Evolutionary conservation across 2,888 invertebrate species (phyloP), one percentile per base, ranked within the genome.

Genomic region (Microplitis manilae): DNA sequence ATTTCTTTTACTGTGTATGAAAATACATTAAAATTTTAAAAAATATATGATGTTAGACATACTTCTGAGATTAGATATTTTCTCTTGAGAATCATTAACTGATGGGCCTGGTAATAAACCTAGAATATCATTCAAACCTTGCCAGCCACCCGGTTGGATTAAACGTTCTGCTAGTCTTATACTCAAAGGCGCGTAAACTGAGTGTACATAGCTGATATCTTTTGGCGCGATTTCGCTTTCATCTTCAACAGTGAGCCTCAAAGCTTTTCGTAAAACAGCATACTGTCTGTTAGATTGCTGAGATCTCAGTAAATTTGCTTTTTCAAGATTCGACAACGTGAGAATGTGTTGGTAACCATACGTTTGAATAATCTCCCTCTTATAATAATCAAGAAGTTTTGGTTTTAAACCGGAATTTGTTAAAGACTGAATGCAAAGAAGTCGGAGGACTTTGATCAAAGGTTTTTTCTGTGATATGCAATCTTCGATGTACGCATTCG

Each of bases 391-490:
- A 17, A 92, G 87, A 0, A 98, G 93, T 89, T 97, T 97, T 2
- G 94, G 95, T 88, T 98, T 98, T 4, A 99, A 92, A 0, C 99
- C 99, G 17, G 97, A 97, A 76, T 96, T 96, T 2, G 97, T 96
- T 17, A 95, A 92, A 79, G 97, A 98, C 90, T 99, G 99, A 74
- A 99, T 93, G 88, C 97, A 97, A 79, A 99, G 94, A 6, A 99
- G 91, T 8, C 98, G 92, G 61, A 99, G 91, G 7, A 98, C 95
- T 91, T 95, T 96, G 2, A 94, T 92, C 1, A 98, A 88, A 0
- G 97, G 95, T 82, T 94, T 94, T 86, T 95, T 94, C 85, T 95
- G 95, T 0, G 96, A 96, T 78, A 99, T 97, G 84, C 96, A 93
- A 87, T 98, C 97, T 90, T 99, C 99, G 79, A 99, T 97, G 87